A percentile compares a stretch with the other conserved stretches of the same genome.
Conservation (phyloP, 2,888 invertebrate genomes). For the Metopia argyrocephala region DNA sequence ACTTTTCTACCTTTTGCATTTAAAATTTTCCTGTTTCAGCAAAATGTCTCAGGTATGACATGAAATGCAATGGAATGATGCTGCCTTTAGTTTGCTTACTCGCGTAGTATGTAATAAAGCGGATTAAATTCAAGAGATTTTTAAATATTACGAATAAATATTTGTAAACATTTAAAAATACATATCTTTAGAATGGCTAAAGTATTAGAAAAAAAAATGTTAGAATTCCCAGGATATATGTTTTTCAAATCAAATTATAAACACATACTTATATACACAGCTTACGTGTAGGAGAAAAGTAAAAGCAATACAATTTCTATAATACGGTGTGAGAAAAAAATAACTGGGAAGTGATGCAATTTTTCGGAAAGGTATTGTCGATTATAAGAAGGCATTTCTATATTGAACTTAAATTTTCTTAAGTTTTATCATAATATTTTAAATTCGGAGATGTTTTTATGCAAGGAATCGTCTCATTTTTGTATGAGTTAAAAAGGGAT, state of each 20-base stretch:
- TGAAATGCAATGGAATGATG: conserved; percentile 7
- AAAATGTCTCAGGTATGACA: conserved; percentile 31
- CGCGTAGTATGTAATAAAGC: conserved; percentile 35
- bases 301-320: not conserved
- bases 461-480: no score
- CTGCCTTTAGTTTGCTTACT: conserved; percentile 7
- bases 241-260: not conserved
- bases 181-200: not conserved
- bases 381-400: no score
- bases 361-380: no score
- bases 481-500: no score
- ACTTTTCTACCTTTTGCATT: conserved; percentile 31
- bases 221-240: not conserved
- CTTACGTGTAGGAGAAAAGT: not conserved
- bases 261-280: no score
- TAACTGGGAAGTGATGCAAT: no score
- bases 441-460: no score
- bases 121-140: conserved; percentile 47
- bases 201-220: not conserved
- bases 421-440: no score
- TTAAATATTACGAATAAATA: conserved; percentile 38
- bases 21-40: conserved; percentile 4
- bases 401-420: no score
- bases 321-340: no score
- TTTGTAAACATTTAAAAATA: conserved; percentile 50